phyloP scores from a whole-genome alignment of 2,888 invertebrate species.

The Hyposoter dolosus region DNA sequence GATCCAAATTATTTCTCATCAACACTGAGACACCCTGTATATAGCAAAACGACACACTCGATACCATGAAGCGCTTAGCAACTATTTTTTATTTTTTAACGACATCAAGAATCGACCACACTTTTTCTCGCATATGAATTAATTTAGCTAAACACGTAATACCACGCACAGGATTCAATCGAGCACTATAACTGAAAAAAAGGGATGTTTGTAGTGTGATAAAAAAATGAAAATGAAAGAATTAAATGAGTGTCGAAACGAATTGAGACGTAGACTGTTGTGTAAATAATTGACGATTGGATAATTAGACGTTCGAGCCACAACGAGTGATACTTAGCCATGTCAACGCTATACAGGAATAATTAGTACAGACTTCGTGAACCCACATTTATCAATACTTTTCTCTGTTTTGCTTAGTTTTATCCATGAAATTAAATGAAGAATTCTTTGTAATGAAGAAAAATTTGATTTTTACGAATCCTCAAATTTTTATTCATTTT shows the following conservation, averaged over 20 bases:
- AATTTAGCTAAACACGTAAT: slow-evolving; percentile 21
- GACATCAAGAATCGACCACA: slow-evolving; percentile 19
- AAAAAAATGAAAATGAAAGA: not conserved
- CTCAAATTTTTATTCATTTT: not conserved
- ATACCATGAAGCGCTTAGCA: slow-evolving; percentile 53
- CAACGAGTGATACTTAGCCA: slow-evolving; percentile 2
- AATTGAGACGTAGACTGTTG: slow-evolving; percentile 44
- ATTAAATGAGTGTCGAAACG: not conserved
- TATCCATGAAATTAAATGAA: not conserved
- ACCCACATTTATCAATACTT: not conserved
- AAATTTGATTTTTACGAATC: not conserved
- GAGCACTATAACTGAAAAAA: not conserved
- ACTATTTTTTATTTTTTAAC: slow-evolving; percentile 41
- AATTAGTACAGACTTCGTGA: not conserved
- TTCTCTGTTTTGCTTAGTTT: not conserved
- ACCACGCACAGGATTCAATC: slow-evolving; percentile 14
- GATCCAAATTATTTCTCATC: not conserved
- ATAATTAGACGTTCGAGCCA: slow-evolving; percentile 29
- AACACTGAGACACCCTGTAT: not conserved
- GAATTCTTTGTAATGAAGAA: not conserved
- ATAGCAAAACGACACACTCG: slow-evolving; percentile 20
- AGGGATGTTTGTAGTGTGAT: not conserved
- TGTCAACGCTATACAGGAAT: slow-evolving; percentile 28
- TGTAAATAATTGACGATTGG: slow-evolving; percentile 40
- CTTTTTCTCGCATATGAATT: slow-evolving; percentile 32